phyloP scores from a whole-genome alignment of 1,140 invertebrate genomes.

The Eriosoma lanigerum region DNA sequence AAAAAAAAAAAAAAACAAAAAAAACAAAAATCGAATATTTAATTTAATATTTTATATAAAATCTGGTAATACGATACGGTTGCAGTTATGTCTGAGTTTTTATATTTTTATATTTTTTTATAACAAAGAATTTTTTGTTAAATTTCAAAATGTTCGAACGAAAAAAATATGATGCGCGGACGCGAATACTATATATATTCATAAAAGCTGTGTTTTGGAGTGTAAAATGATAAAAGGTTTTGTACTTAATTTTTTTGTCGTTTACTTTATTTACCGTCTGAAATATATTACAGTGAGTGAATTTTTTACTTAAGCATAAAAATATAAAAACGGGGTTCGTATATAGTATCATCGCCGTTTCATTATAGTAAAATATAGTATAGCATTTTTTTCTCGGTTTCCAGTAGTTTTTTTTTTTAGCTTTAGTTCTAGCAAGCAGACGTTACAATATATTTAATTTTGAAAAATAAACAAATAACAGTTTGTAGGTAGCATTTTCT shows the following conservation, averaged over 20 bases:
- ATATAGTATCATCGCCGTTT: neutral
- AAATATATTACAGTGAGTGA: neutral
- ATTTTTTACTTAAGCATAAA: neutral
- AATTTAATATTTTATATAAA: neutral
- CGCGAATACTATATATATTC: neutral
- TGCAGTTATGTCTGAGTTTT: neutral
- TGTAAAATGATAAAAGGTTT: slow-evolving; percentile 28
- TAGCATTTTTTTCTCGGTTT: neutral
- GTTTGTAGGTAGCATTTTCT: too few relatives aligned
- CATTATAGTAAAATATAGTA: neutral
- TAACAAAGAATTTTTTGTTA: neutral
- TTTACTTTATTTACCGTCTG: neutral
- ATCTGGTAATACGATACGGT: neutral
- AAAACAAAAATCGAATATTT: neutral
- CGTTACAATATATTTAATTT: too few relatives aligned
- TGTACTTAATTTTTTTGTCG: neutral
- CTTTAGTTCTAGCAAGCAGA: too few relatives aligned
- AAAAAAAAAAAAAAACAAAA: too few relatives aligned
- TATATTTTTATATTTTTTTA: too few relatives aligned
- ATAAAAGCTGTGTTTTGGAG: neutral
- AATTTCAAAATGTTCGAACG: neutral
- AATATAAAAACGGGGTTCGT: neutral
- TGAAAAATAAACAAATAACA: too few relatives aligned
- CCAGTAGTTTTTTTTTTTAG: neutral
- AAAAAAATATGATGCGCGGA: neutral